Evolutionary conservation across 2,888 invertebrate genomes (phyloP).

Genomic region (Caenorhabditis wallacei): DNA sequence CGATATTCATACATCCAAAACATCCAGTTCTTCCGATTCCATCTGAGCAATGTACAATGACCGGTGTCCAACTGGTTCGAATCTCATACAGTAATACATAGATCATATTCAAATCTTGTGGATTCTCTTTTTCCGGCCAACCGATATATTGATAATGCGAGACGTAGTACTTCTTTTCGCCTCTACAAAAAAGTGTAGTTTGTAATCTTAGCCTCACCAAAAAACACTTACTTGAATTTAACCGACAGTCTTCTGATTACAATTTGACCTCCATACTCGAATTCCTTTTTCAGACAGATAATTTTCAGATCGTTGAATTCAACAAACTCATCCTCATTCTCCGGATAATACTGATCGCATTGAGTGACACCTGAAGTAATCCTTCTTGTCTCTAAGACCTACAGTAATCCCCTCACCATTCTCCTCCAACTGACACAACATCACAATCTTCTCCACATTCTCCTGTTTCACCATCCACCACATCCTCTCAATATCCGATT

Average conservation of each 20-base stretch:
- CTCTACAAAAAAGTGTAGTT: not conserved
- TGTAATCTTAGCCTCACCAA: not conserved
- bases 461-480: slow-evolving; percentile 10
- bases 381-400: no score
- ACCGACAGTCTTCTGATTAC: not conserved
- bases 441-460: not conserved
- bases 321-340: not conserved
- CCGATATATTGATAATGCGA: not conserved
- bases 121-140: not conserved
- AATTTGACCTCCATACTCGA: not conserved
- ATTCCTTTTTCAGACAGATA: not conserved
- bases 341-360: not conserved
- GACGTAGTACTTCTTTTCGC: not conserved
- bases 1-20: slow-evolving; percentile 8
- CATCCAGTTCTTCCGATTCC: not conserved
- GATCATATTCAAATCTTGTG: not conserved
- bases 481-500: not conserved
- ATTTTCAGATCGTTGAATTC: not conserved
- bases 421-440: not conserved
- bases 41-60: slow-evolving; percentile 7
- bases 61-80: not conserved
- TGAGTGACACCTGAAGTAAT: not conserved
- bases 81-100: not conserved
- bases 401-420: not conserved
- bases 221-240: not conserved